Conservation (phyloP, 2,888 invertebrate species). For the Diloba caeruleocephala region DNA sequence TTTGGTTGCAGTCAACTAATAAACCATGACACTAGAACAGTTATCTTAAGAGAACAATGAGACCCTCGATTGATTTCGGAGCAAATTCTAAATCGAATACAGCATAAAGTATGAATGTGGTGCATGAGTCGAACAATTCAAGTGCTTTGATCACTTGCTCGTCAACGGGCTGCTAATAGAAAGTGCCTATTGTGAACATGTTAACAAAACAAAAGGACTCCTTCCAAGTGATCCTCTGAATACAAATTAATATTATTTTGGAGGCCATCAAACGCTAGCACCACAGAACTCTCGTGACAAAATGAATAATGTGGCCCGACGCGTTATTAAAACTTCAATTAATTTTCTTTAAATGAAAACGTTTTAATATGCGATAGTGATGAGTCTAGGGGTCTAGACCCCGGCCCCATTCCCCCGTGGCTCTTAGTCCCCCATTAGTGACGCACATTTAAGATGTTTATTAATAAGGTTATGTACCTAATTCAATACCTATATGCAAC, state of each 20-base stretch:
- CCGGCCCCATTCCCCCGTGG: not conserved
- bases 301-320: conserved; percentile 47
- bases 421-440: conserved; percentile 37
- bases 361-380: conserved; percentile 61
- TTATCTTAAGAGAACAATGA: no score
- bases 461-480: no score
- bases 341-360: conserved; percentile 59
- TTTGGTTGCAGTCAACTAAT: no score
- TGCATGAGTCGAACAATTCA: no score
- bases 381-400: conserved; percentile 54
- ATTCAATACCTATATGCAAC: no score
- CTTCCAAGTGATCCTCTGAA: conserved; percentile 13
- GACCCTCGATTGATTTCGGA: no score
- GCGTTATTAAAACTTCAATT: conserved; percentile 65
- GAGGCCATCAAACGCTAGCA: conserved; percentile 9
- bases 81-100: no score
- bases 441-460: no score
- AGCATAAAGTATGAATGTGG: no score
- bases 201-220: conserved; percentile 3
- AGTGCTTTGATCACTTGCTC: no score
- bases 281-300: conserved; percentile 33
- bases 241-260: conserved; percentile 9
- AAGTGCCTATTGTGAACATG: not conserved
- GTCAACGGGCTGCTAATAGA: not conserved
- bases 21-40: no score